Evolutionary conservation across 2,888 invertebrate genomes (phyloP), one percentile per base, ranked within the genome.

Genomic region (Agriotes lineatus): DNA sequence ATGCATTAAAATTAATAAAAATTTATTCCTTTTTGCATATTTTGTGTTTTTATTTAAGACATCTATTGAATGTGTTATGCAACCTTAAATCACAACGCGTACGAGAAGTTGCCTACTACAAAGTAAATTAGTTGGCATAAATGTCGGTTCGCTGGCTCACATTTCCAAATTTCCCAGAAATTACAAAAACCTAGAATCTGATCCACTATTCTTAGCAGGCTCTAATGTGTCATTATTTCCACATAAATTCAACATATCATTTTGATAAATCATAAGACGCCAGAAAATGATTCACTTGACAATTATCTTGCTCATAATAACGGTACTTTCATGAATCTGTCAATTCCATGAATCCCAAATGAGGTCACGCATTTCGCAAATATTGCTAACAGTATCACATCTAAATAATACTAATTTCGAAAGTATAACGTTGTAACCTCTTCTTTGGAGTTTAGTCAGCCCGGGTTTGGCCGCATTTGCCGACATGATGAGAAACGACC

Each of bases 171-270:
- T 33, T 52, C 33, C 52, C 18, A 2, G 14, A 33, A 52, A 52
- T 18, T 4, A 10, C 20, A 33, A 30, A 52, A 14, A 35, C 16
- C 33, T 33, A 18, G 10, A 39, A 22, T 58, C 16, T 58, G 18
- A 58, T 58, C 58, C 25, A 25, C 4, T 25, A 25, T 25, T 25
- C 22, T 58, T 42, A 39, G 30, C 58, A 42, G 16, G 33, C 19
- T 33, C 33, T 19, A n/a, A 45, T 60, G 45, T 60, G 48, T 60
- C 59, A 60, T n/a, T n/a, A n/a, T 18, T 60, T 60, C 48, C 59
- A 9, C 6, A 14, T 58, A 44, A 58, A 39, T 44, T 20, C 33
- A 60, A 60, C 42, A 60, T 45, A 45, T 60, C 59, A 60, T 33
- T 33, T 14, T 19, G 59, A n/a, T 25, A 42, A 48, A 60, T 60